Percentiles rank a stretch among this genome's conserved stretches.
Conservation (phyloP, 2,113 vertebrate species). For the Heterotilapia buettikoferi region DNA sequence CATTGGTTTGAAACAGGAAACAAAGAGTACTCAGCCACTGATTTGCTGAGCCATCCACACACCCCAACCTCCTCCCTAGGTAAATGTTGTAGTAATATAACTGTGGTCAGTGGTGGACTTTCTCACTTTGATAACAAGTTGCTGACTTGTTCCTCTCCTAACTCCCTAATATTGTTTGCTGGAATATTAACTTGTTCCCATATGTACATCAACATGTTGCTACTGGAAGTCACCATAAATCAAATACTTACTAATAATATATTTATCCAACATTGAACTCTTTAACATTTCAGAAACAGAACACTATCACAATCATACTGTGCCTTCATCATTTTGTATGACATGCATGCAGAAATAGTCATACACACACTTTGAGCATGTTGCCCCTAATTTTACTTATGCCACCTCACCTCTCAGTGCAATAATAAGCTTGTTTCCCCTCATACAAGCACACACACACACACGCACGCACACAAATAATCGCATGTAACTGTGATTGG, state of each 20-base stretch:
- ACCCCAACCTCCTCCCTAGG: not conserved
- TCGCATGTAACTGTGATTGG: slow-evolving; percentile 43
- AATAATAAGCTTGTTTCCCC: not conserved
- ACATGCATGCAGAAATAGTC: not conserved
- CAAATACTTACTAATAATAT: not conserved
- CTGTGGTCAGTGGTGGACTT: not conserved
- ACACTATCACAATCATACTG: not conserved
- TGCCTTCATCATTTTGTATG: not conserved
- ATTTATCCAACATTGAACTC: not conserved
- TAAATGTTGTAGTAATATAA: not conserved
- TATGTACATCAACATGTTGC: not conserved
- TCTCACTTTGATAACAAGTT: not conserved
- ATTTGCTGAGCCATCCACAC: not conserved
- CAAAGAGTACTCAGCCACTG: not conserved
- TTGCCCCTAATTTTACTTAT: not conserved
- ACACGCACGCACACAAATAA: not conserved
- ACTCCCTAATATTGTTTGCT: not conserved
- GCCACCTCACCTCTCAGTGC: not conserved
- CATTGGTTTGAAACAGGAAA: not conserved
- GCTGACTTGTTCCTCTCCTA: not conserved
- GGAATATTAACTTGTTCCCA: not conserved
- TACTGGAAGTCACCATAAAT: not conserved
- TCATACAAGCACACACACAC: not conserved
- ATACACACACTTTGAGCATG: not conserved
- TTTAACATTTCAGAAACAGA: not conserved